Conservation (phyloP, 1,140 invertebrate species). For the Trachymyrmex septentrionalis region DNA sequence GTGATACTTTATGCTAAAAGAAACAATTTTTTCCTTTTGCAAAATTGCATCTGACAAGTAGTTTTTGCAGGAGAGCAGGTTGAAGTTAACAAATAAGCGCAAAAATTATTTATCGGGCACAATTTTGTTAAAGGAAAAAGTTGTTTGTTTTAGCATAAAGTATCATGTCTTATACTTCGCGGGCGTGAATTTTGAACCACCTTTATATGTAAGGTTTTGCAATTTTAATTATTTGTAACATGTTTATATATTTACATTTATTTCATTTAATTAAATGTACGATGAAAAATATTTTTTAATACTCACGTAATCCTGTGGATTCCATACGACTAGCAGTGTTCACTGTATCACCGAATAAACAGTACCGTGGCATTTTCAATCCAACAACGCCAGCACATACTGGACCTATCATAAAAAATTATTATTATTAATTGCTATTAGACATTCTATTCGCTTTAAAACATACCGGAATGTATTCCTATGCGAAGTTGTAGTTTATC, state of each 20-base stretch:
- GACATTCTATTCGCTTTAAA: not conserved
- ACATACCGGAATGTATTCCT: constrained; percentile 95
- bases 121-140: too few species aligned
- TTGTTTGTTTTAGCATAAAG: too few species aligned
- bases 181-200: too few species aligned
- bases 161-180: too few species aligned
- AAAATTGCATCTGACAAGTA: too few species aligned
- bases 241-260: constrained; percentile 1
- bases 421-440: constrained; percentile 20
- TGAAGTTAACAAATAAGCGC: too few species aligned
- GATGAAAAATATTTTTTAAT: not conserved
- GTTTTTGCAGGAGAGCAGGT: too few species aligned
- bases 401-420: constrained; percentile 85
- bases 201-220: not conserved
- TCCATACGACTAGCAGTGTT: constrained; percentile 98
- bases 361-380: constrained; percentile 96
- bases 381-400: constrained; percentile 96
- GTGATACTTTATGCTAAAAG: too few species aligned
- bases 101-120: too few species aligned
- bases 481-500: constrained; percentile 95
- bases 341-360: constrained; percentile 96
- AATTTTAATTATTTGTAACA: not conserved
- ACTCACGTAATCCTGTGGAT: constrained; percentile 92
- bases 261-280: not conserved
- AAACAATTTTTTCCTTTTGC: too few species aligned